phyloP scores from a whole-genome alignment of 2,888 invertebrate genomes.

The Callyntrura guangdongensis region DNA sequence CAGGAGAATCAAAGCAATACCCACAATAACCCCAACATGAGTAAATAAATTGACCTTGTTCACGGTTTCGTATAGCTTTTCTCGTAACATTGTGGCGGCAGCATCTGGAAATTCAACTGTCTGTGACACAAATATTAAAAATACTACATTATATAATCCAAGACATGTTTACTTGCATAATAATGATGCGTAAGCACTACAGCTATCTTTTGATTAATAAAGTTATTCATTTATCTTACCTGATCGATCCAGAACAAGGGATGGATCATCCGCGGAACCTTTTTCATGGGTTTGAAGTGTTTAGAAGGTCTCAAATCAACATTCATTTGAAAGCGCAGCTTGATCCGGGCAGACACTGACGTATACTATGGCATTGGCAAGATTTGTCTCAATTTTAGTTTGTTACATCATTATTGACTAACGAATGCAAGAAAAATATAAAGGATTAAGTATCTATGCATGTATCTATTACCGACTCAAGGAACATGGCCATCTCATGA shows the following conservation, averaged over 20 bases:
- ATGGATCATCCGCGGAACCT: slow-evolving; percentile 73
- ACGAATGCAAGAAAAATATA: too few species aligned
- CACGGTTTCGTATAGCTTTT: slow-evolving; percentile 67
- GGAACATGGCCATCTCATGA: slow-evolving; percentile 78
- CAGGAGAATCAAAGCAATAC: slow-evolving; percentile 59
- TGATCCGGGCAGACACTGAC: slow-evolving; percentile 39
- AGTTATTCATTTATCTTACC: slow-evolving; percentile 69
- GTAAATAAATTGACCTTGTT: slow-evolving; percentile 46
- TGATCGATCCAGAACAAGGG: slow-evolving; percentile 81
- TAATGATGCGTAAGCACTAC: too few species aligned
- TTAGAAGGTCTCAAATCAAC: slow-evolving; percentile 55
- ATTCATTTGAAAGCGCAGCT: slow-evolving; percentile 78
- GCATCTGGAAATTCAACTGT: slow-evolving; percentile 66
- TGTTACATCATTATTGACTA: too few species aligned
- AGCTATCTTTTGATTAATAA: too few species aligned
- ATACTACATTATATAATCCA: too few species aligned
- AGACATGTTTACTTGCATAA: too few species aligned
- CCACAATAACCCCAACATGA: slow-evolving; percentile 69
- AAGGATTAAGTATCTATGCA: too few species aligned
- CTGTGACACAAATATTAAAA: too few species aligned
- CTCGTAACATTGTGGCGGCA: slow-evolving; percentile 41
- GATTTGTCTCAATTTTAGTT: neutral
- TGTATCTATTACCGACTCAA: slow-evolving; percentile 82
- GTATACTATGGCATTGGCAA: slow-evolving; percentile 63
- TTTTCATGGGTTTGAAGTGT: slow-evolving; percentile 70